Conservation (phyloP, 2,888 invertebrate genomes). For the Mantis religiosa region DNA sequence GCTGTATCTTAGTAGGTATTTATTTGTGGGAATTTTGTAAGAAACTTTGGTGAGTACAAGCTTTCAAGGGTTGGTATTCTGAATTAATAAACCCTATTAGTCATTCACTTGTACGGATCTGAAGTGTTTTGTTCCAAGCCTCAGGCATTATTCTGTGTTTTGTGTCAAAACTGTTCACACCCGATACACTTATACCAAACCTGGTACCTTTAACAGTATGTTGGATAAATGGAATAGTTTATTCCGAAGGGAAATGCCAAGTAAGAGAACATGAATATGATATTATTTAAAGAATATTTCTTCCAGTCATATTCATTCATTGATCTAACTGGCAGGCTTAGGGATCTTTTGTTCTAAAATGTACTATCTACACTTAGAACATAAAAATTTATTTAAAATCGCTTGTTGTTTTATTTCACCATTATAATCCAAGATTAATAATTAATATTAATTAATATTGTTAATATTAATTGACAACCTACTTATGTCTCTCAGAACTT, state of each 20-base stretch:
- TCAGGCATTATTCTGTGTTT: background rate
- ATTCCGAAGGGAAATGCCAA: background rate
- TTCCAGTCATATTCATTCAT: constrained; percentile 6
- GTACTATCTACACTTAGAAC: constrained; percentile 14
- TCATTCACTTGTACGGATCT: background rate
- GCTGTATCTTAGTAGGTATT: background rate
- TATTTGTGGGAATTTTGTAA: background rate
- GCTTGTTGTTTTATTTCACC: background rate
- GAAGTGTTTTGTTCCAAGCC: background rate
- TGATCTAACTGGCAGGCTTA: background rate
- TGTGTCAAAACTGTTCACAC: background rate
- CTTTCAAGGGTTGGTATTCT: background rate
- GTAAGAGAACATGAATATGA: background rate
- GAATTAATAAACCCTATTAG: background rate
- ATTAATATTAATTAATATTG: too few species aligned
- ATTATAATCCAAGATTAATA: background rate
- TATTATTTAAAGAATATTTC: background rate
- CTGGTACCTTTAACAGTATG: background rate
- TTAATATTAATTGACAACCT: too few species aligned
- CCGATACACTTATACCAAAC: background rate
- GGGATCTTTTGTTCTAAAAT: constrained; percentile 9
- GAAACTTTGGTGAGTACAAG: background rate
- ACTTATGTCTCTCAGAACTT: too few species aligned
- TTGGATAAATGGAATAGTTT: background rate
- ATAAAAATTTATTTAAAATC: background rate